Percentiles rank a stretch among this genome's conserved stretches.
Evolutionary conservation across 2,113 vertebrate species (phyloP).

Genomic region (Pseudorhombus dupliciocellatus): DNA sequence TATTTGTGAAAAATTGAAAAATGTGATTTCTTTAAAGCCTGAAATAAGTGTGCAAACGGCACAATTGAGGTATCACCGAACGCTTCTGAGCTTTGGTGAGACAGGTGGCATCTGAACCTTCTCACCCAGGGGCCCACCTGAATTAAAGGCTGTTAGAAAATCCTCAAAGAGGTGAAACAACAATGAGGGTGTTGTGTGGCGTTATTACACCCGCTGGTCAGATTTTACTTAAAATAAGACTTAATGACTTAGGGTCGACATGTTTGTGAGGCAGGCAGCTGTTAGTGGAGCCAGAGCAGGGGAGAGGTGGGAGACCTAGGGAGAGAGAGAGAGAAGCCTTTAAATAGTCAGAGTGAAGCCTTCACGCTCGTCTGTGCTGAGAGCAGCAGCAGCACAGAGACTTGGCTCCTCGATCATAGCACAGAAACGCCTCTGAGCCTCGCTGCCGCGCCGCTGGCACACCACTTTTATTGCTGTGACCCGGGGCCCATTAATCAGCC

Average conservation of each 20-base stretch:
- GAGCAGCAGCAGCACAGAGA: slow-evolving; percentile 63
- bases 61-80: neutral
- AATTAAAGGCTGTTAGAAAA: slow-evolving; percentile 14
- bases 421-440: slow-evolving; percentile 72
- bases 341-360: slow-evolving; percentile 64
- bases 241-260: neutral
- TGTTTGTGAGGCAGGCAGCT: slow-evolving; percentile 2
- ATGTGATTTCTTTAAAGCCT: neutral
- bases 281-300: slow-evolving; percentile 8
- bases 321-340: slow-evolving; percentile 39
- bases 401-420: slow-evolving; percentile 72
- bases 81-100: neutral
- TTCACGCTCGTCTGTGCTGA: slow-evolving; percentile 53
- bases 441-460: slow-evolving; percentile 67
- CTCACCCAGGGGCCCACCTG: neutral
- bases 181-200: neutral
- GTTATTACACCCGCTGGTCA: neutral
- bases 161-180: slow-evolving; percentile 9
- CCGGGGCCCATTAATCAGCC: slow-evolving; percentile 79
- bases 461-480: slow-evolving; percentile 80
- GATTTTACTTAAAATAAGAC: slow-evolving; percentile 14
- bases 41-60: no score
- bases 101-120: slow-evolving; percentile 11
- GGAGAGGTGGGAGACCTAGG: slow-evolving; percentile 13
- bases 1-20: slow-evolving; percentile 5